phyloP scores from a whole-genome alignment of 2,888 invertebrate species.

The Eueremaeus valkanovi region DNA sequence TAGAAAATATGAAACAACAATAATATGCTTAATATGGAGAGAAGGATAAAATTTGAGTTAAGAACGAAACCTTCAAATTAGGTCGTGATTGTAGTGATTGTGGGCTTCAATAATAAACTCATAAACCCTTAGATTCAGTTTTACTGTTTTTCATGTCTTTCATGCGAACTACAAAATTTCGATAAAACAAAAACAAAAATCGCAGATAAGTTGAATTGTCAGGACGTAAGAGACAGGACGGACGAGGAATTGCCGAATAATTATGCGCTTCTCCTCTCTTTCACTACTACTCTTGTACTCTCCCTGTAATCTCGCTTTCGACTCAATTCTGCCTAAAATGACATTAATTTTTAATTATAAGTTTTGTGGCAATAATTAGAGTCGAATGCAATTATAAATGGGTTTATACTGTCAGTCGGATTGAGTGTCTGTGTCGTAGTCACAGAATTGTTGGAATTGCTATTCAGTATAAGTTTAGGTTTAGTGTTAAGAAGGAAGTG shows the following conservation, averaged over 20 bases:
- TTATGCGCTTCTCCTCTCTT: neutral
- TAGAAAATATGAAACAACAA: slow-evolving; percentile 27
- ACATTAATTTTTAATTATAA: neutral
- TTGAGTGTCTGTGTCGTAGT: no score
- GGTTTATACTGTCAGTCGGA: no score
- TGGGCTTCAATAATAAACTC: neutral
- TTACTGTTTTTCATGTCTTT: neutral
- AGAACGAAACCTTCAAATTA: slow-evolving; percentile 31
- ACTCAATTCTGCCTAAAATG: neutral
- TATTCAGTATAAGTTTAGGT: neutral
- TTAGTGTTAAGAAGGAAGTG: neutral
- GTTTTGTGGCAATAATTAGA: no score
- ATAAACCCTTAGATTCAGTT: neutral
- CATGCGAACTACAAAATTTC: neutral
- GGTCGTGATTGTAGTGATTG: slow-evolving; percentile 26
- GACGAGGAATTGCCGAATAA: slow-evolving; percentile 10
- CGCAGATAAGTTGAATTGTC: neutral
- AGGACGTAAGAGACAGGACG: slow-evolving; percentile 32
- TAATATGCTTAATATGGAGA: slow-evolving; percentile 28
- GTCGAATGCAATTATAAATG: neutral
- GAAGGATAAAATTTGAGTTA: slow-evolving; percentile 9
- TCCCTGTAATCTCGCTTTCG: neutral
- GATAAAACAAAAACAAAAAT: neutral
- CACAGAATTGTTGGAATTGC: neutral
- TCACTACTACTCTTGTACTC: neutral